phyloP scores from a whole-genome alignment of 53 echinoderm and acorn worm genomes.

The Hippasteria phrygiana region DNA sequence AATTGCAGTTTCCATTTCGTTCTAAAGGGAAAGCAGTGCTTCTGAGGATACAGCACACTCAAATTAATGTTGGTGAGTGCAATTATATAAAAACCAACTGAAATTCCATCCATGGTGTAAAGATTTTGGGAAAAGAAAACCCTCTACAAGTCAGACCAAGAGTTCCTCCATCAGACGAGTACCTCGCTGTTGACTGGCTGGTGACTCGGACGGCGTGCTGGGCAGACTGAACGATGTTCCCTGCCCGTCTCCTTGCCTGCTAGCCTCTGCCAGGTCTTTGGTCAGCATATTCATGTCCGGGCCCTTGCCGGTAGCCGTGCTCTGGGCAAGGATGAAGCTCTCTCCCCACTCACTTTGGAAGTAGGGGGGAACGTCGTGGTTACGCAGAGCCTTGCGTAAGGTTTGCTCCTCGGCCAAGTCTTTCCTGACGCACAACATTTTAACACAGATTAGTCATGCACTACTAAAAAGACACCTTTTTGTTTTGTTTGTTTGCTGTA shows the following conservation, averaged over 20 bases:
- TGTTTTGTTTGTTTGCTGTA: too few relatives aligned
- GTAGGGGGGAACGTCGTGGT: conserved; percentile 88
- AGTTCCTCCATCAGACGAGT: neutral
- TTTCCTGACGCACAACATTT: conserved; percentile 50
- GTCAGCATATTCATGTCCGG: conserved; percentile 93
- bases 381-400: conserved; percentile 78
- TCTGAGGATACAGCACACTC: too few relatives aligned
- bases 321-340: conserved; percentile 72
- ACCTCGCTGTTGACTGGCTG: conserved; percentile 80
- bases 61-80: too few relatives aligned
- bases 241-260: conserved; percentile 69
- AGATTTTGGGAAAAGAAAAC: too few relatives aligned
- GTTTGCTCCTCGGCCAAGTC: conserved; percentile 81
- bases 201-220: conserved; percentile 85
- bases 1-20: too few relatives aligned
- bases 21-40: too few relatives aligned
- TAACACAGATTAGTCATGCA: neutral
- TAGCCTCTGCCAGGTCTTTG: conserved; percentile 79
- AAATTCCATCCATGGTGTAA: too few relatives aligned
- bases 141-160: too few relatives aligned
- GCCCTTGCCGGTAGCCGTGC: conserved; percentile 53
- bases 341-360: conserved; percentile 89
- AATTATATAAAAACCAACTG: too few relatives aligned
- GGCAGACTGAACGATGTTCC: conserved; percentile 78
- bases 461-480: too few relatives aligned